Evolutionary conservation across 2,797 vertebrate species (phyloP).

Genomic region (Nothura maculosa): DNA sequence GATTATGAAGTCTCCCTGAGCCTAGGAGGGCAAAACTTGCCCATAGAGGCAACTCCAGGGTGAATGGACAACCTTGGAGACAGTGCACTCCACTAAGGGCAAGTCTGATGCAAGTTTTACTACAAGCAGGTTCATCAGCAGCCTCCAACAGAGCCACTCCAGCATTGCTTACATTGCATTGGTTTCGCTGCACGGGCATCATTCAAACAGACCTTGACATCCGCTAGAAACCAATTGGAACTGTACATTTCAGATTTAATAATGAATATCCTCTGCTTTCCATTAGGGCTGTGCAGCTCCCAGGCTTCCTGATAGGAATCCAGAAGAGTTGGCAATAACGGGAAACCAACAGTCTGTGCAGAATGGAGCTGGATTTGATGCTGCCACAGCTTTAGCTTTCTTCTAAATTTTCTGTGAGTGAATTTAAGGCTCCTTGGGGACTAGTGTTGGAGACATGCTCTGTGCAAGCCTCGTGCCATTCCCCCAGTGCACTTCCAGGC

Average conservation of each 20-base stretch:
- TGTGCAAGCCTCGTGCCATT: not conserved
- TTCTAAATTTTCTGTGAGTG: not conserved
- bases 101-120: not conserved
- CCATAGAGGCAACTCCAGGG: not conserved
- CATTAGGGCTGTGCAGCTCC: constrained; percentile 48
- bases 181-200: not conserved
- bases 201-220: constrained; percentile 55
- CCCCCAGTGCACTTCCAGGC: not conserved
- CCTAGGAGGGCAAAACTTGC: not conserved
- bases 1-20: not conserved
- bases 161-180: not conserved
- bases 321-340: constrained; percentile 52
- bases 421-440: not conserved
- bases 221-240: constrained; percentile 32
- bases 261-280: constrained; percentile 51
- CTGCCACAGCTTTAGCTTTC: not conserved
- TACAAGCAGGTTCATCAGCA: not conserved
- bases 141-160: not conserved
- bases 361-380: constrained; percentile 21
- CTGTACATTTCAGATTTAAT: constrained; percentile 54
- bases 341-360: constrained; percentile 24
- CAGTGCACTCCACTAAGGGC: not conserved
- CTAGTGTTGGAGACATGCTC: not conserved
- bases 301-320: constrained; percentile 50
- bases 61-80: not conserved